Conservation (phyloP, 2,797 vertebrate genomes). For the Enteromius radiatus region DNA sequence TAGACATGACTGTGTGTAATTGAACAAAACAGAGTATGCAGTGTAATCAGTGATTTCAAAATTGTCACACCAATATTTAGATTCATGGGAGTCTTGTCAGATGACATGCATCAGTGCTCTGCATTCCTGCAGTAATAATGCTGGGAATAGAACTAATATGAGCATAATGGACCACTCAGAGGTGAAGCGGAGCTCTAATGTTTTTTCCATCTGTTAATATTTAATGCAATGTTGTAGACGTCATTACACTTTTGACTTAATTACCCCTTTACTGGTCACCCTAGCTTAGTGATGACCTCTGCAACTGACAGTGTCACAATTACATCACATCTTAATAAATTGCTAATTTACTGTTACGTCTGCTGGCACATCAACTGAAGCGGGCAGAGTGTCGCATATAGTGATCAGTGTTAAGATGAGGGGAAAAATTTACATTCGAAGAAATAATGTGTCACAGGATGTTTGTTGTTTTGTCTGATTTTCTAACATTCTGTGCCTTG, state of each 20-base stretch:
- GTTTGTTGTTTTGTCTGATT: background rate
- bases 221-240: slow-evolving; percentile 57
- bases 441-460: too few species aligned
- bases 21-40: background rate
- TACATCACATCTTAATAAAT: slow-evolving; percentile 42
- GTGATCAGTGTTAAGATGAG: too few species aligned
- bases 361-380: background rate
- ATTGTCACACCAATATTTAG: slow-evolving; percentile 21
- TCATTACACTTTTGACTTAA: slow-evolving; percentile 55
- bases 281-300: slow-evolving; percentile 45
- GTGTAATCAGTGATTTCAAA: slow-evolving; percentile 10
- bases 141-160: slow-evolving; percentile 44
- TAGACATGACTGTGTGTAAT: background rate
- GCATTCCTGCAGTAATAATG: slow-evolving; percentile 44
- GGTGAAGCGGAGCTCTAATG: slow-evolving; percentile 57
- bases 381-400: background rate
- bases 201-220: slow-evolving; percentile 64
- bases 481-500: background rate
- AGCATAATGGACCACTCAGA: slow-evolving; percentile 45
- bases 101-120: background rate
- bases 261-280: slow-evolving; percentile 55
- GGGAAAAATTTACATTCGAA: background rate
- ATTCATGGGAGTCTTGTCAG: slow-evolving; percentile 14
- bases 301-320: slow-evolving; percentile 22
- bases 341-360: slow-evolving; percentile 8